Evolutionary conservation across 2,797 vertebrate genomes (phyloP).

Genomic region (Graptemys geographica): DNA sequence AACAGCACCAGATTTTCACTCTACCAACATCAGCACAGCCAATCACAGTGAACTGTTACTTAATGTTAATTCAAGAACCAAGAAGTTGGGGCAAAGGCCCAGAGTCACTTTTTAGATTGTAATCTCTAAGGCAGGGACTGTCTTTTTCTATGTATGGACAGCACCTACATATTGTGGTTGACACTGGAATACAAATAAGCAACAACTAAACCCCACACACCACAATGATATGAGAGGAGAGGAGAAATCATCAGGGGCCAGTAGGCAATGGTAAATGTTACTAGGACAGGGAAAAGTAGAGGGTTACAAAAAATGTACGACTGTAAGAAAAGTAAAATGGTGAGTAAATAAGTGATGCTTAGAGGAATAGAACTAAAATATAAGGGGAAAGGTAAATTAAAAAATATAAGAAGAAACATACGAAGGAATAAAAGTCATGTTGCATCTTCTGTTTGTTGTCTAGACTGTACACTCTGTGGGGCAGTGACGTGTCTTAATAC

Average conservation of each 20-base stretch:
- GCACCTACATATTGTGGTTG: neutral
- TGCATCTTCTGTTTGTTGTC: neutral
- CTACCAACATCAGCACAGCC: neutral
- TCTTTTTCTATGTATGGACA: neutral
- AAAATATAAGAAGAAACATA: neutral
- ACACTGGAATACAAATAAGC: neutral
- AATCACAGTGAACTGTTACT: neutral
- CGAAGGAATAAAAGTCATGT: neutral
- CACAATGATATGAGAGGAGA: neutral
- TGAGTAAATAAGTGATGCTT: neutral
- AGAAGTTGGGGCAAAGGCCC: neutral
- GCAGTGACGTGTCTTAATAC: neutral
- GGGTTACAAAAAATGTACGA: neutral
- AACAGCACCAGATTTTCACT: neutral
- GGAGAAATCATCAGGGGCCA: neutral
- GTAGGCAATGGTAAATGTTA: neutral
- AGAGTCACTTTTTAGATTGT: neutral
- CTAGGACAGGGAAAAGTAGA: neutral
- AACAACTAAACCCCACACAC: neutral
- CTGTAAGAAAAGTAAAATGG: neutral
- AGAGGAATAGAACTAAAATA: neutral
- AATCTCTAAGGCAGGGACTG: neutral
- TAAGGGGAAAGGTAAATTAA: neutral
- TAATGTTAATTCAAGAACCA: fast-evolving
- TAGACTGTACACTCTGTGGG: neutral